Evolutionary conservation across 1,140 invertebrate species (phyloP).

Genomic region (Uloborus diversus): DNA sequence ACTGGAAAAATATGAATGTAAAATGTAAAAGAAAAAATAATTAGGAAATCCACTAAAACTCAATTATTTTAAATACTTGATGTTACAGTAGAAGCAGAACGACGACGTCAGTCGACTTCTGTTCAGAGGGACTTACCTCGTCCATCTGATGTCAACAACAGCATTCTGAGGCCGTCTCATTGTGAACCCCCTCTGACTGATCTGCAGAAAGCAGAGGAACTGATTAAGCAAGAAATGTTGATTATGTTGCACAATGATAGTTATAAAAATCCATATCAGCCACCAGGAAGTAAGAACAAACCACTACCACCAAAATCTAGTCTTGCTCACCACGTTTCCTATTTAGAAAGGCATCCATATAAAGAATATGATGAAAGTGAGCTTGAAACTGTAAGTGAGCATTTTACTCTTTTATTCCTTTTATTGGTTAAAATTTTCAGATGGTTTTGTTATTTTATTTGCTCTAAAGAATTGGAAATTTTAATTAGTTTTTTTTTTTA

Average conservation of each 20-base stretch:
- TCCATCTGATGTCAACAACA: constrained; percentile 85
- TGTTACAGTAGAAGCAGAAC: constrained; percentile 72
- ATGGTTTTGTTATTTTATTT: not conserved
- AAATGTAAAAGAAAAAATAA: too few species aligned
- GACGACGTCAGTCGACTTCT: constrained; percentile 83
- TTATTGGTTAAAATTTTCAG: not conserved
- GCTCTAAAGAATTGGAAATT: not conserved
- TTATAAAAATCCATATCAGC: constrained; percentile 67
- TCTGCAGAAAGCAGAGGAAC: constrained; percentile 91
- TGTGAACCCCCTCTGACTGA: constrained; percentile 80
- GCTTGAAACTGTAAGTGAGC: constrained; percentile 70
- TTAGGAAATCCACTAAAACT: too few species aligned
- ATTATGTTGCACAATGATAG: constrained; percentile 93
- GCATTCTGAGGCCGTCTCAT: constrained; percentile 78
- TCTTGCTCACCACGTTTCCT: constrained; percentile 77
- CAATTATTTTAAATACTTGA: too few species aligned
- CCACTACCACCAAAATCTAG: constrained; percentile 63
- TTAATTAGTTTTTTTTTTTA: not conserved
- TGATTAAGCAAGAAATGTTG: constrained; percentile 97
- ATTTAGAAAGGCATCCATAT: constrained; percentile 88
- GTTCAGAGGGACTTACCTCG: constrained; percentile 90
- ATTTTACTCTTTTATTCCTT: not conserved
- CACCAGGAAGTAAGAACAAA: not conserved
- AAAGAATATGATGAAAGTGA: constrained; percentile 78
- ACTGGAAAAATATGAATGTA: too few species aligned